These are phyloP conservation scores for Pecten maximus DNA, from an alignment of 2,888 invertebrate species.

Conservation along the genomic window DNA sequence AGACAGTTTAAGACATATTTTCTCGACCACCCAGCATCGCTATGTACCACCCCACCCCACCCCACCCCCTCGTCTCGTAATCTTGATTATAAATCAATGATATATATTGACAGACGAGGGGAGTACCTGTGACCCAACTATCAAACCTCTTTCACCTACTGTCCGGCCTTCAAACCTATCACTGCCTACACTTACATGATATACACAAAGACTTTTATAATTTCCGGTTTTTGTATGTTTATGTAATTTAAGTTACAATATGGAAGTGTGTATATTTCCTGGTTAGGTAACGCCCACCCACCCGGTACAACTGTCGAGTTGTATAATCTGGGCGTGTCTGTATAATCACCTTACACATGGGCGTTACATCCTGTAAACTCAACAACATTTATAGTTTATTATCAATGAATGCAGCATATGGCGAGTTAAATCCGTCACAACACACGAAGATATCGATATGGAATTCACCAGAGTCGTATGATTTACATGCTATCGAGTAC, in stretches of 20 bases:
- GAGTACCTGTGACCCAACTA: too few relatives aligned
- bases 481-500: not conserved
- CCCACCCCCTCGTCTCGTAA: too few relatives aligned
- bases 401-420: not conserved
- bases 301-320: not conserved
- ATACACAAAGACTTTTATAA: not conserved
- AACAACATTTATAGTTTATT: not conserved
- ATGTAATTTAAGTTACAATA: not conserved
- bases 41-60: too few relatives aligned
- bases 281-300: not conserved
- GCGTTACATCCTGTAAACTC: not conserved
- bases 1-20: too few relatives aligned
- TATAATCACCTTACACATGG: not conserved
- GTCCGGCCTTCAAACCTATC: too few relatives aligned
- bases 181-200: not conserved
- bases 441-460: not conserved
- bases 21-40: too few relatives aligned
- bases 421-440: not conserved
- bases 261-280: not conserved
- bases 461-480: not conserved
- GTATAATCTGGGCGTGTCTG: not conserved
- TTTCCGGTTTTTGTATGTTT: not conserved
- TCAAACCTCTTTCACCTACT: too few relatives aligned
- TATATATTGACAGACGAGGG: too few relatives aligned
- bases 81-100: too few relatives aligned